Evolutionary conservation across 1,140 invertebrate genomes (phyloP).

Genomic region (Pseudobourletiella spinata): DNA sequence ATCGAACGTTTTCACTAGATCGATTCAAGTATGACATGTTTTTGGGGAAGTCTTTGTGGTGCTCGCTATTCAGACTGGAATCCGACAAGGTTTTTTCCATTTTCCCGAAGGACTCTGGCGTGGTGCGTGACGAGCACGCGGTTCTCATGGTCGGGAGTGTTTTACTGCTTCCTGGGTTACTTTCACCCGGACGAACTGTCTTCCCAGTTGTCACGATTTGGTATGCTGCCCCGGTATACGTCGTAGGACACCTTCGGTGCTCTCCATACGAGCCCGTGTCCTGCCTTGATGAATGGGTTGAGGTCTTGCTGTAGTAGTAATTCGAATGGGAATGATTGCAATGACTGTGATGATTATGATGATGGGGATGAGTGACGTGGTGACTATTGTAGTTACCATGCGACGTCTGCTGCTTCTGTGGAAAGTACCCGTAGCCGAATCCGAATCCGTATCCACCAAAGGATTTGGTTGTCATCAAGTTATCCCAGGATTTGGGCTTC

Average conservation of each 20-base stretch:
- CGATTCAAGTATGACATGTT: conserved; percentile 25
- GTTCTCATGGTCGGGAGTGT: conserved; percentile 17
- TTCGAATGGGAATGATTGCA: conserved; percentile 27
- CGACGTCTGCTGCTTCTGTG: conserved; percentile 25
- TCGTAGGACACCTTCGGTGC: background rate
- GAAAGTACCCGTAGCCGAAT: conserved; percentile 36
- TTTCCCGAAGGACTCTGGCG: conserved; percentile 3
- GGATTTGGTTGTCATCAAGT: conserved; percentile 31
- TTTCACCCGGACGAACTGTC: conserved; percentile 4
- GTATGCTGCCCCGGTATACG: background rate
- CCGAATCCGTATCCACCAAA: conserved; percentile 38
- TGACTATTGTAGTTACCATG: conserved; percentile 14
- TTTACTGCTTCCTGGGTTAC: conserved; percentile 6
- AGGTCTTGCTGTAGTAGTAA: conserved; percentile 27
- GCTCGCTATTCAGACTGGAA: conserved; percentile 34
- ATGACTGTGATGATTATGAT: conserved; percentile 35
- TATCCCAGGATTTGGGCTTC: conserved; percentile 35
- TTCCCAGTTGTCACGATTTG: background rate
- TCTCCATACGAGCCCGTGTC: background rate
- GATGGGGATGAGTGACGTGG: conserved; percentile 34
- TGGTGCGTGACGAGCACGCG: background rate
- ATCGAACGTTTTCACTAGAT: conserved; percentile 24
- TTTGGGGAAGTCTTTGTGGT: conserved; percentile 30
- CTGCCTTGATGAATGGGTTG: background rate
- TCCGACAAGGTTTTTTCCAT: conserved; percentile 34